These are phyloP conservation scores for Apostichopus leukothele DNA, from an alignment of 53 echinoderm and acorn worm genomes.

Conservation along the genomic window DNA sequence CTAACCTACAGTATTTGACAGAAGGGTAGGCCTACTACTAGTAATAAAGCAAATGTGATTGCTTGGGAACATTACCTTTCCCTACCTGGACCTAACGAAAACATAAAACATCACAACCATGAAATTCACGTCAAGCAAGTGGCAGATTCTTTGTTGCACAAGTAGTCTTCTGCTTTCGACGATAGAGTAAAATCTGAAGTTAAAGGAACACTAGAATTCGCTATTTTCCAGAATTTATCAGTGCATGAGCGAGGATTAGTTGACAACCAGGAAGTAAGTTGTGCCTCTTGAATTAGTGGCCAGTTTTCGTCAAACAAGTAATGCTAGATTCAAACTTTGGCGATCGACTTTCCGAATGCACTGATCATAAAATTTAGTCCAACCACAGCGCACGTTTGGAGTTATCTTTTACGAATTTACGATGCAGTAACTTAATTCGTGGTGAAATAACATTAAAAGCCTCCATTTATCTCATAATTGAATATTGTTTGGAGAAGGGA, in stretches of 20 bases:
- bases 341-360: no score
- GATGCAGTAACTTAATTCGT: no score
- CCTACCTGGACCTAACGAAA: constrained; percentile 4
- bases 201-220: not conserved
- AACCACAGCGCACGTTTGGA: no score
- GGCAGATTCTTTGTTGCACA: not conserved
- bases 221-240: not conserved
- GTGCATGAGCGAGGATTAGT: not conserved
- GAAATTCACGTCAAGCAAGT: not conserved
- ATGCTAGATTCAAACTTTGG: not conserved
- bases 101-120: constrained; percentile 2
- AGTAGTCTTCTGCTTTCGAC: not conserved
- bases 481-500: no score
- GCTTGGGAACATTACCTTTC: not conserved
- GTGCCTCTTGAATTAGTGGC: not conserved
- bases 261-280: constrained; percentile 6
- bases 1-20: no score
- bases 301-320: not conserved
- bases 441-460: no score
- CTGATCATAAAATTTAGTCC: no score
- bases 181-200: not conserved
- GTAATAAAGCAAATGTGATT: no score
- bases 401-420: no score
- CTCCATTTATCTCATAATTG: no score
- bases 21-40: no score